Evolutionary conservation across 2,797 vertebrate genomes (phyloP), one percentile per base, ranked within the genome.

Genomic region (Adelosebastes latens): DNA sequence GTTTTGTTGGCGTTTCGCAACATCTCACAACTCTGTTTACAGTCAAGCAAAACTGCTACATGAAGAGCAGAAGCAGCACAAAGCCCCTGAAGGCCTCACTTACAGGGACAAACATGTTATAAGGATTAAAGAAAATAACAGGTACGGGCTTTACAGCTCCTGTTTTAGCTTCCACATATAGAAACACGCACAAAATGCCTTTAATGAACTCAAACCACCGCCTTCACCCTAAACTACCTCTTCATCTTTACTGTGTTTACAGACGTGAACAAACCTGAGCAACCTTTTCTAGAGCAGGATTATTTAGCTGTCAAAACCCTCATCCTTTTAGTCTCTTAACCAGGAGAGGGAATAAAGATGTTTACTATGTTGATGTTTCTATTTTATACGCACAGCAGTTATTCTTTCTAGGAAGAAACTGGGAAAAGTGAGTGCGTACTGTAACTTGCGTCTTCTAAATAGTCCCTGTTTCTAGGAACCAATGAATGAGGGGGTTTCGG

Each of bases 1-100:
- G 70, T 81, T 83, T 62, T 78, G 67, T 65, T 6, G 16, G 55
- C 62, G 56, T 81, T 86, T 80, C 53, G 8, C 75, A 87, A 86
- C 49, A 62, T 8, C 29, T 31, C 73, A 42, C 55, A 59, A 62
- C 62, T 67, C 27, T 90, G 73, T 88, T 89, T 81, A 83, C 63
- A 74, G 79, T 75, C 32, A 66, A 71, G 55, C 12, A 16, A 75
- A 77, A 42, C 18, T 74, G 85, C 31, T 9, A 84, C 88, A 87
- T 36, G 9, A 56, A 59, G 69, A 63, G 49, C 63, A 32, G 25
- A 58, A 55, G 32, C 6, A 10, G 27, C 20, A 8, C 53, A 80
- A 62, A 75, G 4, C 3, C 3, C 56, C 52, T 2, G 18, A 16
- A 29, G 25, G 55, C 20, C 20, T 62, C 14, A 14, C 5, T 11